Conservation (phyloP, 2,113 vertebrate species). For the Ceyx melanurus region DNA sequence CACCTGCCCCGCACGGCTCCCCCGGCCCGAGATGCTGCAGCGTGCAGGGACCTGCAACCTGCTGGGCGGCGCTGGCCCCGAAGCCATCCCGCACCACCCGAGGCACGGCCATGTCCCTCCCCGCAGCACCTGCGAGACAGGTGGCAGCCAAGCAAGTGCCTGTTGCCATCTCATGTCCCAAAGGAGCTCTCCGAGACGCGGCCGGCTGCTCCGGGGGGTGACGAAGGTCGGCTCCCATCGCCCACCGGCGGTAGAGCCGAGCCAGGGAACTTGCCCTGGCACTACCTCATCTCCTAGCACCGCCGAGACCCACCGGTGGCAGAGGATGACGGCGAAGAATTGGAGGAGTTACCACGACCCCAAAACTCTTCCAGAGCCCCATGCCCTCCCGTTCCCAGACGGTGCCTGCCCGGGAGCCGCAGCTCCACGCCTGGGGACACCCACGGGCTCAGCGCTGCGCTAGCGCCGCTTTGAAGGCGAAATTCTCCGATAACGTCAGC, state of each 20-base stretch:
- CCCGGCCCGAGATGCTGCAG: not conserved
- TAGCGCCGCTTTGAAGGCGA: not conserved
- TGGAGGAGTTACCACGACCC: rapidly evolving
- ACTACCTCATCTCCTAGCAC: not conserved
- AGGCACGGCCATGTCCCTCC: rapidly evolving
- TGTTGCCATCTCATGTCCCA: rapidly evolving
- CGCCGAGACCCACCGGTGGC: not conserved
- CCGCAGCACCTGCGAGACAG: not conserved
- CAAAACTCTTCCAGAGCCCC: not conserved
- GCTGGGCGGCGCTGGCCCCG: not conserved
- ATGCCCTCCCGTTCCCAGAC: not conserved
- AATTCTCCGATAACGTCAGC: rapidly evolving
- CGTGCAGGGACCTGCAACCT: rapidly evolving
- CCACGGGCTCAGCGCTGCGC: not conserved
- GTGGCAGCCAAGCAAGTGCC: not conserved
- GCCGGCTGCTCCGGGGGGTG: not conserved
- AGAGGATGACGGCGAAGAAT: too few relatives aligned
- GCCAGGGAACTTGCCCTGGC: not conserved
- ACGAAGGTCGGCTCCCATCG: not conserved
- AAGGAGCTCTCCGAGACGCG: not conserved
- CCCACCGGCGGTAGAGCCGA: rapidly evolving
- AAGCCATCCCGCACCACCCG: too few relatives aligned
- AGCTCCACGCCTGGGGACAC: not conserved
- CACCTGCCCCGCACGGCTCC: not conserved
- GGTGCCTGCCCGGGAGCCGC: not conserved